A percentile compares a stretch with the other conserved stretches of the same genome.
phyloP scores from a whole-genome alignment of 2,888 invertebrate species.

The Lasioglossum pauxillum region DNA sequence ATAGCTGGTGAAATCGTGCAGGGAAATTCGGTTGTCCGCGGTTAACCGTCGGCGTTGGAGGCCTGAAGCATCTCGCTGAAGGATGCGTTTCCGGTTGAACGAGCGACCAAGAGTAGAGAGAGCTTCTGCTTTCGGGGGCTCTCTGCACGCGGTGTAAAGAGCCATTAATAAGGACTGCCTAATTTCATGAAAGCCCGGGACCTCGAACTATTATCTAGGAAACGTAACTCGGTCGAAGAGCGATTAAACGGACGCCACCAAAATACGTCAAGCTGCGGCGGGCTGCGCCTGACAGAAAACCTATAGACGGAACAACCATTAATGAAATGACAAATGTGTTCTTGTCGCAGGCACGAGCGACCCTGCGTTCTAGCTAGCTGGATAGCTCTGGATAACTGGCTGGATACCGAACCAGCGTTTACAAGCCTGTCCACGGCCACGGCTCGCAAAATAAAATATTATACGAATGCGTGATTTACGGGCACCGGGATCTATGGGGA shows the following conservation, averaged over 20 bases:
- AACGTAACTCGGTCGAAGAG: constrained; percentile 71
- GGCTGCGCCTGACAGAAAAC: constrained; percentile 72
- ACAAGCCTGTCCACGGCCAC: constrained; percentile 30
- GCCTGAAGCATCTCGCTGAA: not conserved
- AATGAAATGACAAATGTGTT: constrained; percentile 75
- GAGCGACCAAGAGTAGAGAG: not conserved
- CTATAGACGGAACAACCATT: constrained; percentile 73
- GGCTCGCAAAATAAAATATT: constrained; percentile 61
- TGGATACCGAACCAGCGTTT: constrained; percentile 23
- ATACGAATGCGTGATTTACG: constrained; percentile 54
- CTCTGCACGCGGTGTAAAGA: constrained; percentile 19
- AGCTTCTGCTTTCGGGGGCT: not conserved
- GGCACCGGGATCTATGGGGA: not conserved
- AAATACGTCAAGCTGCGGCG: constrained; percentile 72
- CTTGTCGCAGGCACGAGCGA: constrained; percentile 65
- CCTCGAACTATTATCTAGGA: constrained; percentile 69
- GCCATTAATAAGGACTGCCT: constrained; percentile 70
- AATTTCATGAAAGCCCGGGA: constrained; percentile 68
- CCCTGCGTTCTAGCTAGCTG: not conserved
- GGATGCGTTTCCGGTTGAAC: constrained; percentile 17
- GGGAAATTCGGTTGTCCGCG: not conserved
- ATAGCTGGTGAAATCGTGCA: not conserved
- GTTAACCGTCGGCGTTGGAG: not conserved
- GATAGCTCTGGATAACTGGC: not conserved
- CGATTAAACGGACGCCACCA: constrained; percentile 70